A percentile compares a stretch with the other conserved stretches of the same genome.
phyloP scores from a whole-genome alignment of 2,113 vertebrate species.

The Elanus axillaris region DNA sequence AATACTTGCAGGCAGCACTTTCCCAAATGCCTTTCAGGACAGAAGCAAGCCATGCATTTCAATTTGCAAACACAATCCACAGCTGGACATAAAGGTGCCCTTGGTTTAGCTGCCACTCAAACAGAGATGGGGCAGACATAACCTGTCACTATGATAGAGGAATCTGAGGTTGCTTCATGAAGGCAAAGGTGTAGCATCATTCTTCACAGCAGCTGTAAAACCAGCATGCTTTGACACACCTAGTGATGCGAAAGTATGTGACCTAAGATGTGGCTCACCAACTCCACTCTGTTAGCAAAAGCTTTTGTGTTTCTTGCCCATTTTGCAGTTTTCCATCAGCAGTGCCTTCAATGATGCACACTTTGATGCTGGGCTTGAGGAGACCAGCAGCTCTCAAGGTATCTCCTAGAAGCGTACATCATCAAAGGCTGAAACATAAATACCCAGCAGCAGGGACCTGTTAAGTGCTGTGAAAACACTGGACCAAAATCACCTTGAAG shows the following conservation, averaged over 20 bases:
- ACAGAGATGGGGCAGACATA: neutral
- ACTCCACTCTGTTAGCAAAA: fast-evolving
- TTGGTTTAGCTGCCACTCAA: neutral
- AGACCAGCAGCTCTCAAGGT: neutral
- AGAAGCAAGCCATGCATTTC: neutral
- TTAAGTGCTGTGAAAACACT: neutral
- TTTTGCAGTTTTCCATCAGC: neutral
- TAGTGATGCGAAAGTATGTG: neutral
- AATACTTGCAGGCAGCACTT: neutral
- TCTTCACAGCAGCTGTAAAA: neutral
- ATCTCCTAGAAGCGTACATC: neutral
- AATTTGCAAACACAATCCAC: neutral
- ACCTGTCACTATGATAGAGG: neutral
- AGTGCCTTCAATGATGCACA: fast-evolving
- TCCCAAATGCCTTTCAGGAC: neutral
- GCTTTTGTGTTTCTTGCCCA: neutral
- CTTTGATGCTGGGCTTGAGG: neutral
- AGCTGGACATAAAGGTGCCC: neutral
- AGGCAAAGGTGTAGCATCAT: neutral
- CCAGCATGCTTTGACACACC: neutral
- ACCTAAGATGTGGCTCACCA: neutral
- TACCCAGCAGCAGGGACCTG: neutral
- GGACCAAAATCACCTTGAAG: neutral
- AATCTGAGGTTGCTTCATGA: neutral
- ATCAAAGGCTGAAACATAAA: neutral